Percentiles rank a stretch among this genome's conserved stretches.
Conservation (phyloP, 1,140 invertebrate genomes). For the Varroa destructor region DNA sequence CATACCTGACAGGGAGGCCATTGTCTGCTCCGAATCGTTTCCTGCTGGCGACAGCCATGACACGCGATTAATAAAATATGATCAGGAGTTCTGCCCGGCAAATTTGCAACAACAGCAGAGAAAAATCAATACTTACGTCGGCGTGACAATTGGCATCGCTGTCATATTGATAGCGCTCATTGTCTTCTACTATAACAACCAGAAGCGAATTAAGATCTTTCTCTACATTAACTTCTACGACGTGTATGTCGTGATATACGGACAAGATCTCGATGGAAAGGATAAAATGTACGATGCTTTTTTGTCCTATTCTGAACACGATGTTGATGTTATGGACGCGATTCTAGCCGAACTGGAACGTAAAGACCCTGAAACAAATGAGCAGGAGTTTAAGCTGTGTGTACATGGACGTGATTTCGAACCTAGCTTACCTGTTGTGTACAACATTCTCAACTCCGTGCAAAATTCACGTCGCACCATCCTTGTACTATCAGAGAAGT, state of each 20-base stretch:
- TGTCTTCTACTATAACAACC: constrained; percentile 31
- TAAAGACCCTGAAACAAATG: constrained; percentile 35
- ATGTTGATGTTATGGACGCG: constrained; percentile 52
- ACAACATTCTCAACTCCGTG: constrained; percentile 75
- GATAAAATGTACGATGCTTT: constrained; percentile 69
- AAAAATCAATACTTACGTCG: background rate
- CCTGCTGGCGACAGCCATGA: background rate
- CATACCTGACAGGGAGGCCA: background rate
- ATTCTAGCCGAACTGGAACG: constrained; percentile 51
- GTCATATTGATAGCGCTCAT: constrained; percentile 25
- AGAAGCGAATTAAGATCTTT: constrained; percentile 29
- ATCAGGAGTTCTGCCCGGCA: background rate
- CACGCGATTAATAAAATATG: background rate
- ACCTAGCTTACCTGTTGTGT: constrained; percentile 57
- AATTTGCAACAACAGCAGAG: background rate
- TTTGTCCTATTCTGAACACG: constrained; percentile 63
- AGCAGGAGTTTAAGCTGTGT: constrained; percentile 54
- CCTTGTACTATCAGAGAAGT: constrained; percentile 77
- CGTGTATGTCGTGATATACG: constrained; percentile 28
- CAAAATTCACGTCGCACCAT: constrained; percentile 73
- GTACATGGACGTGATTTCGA: constrained; percentile 82
- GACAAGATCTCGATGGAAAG: constrained; percentile 51
- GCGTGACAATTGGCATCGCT: background rate
- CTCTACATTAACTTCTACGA: constrained; percentile 30
- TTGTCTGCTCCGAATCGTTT: background rate